Evolutionary conservation across 2,113 vertebrate species (phyloP), one percentile per base, ranked within the genome.

Genomic region (Prunella fulvescens): DNA sequence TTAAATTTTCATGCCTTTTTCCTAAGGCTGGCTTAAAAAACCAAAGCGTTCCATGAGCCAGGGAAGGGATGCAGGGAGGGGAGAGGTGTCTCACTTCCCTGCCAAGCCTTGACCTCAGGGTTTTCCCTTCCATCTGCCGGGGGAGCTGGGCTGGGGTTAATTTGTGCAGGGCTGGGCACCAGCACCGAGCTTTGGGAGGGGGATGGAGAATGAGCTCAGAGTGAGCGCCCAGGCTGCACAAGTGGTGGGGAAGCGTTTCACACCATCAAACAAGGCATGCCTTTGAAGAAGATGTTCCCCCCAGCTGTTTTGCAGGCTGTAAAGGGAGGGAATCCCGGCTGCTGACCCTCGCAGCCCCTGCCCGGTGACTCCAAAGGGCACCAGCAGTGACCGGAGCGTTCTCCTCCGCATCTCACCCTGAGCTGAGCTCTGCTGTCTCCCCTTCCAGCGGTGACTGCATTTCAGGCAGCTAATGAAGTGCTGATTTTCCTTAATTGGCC

Each of bases 401-500:
- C 57, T 47, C 14, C 81, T 45, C 40, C 0, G 3, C 12, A 37
- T 37, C 9, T 37, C 37, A 37, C 37, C 37, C 37, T 4, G 42
- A 12, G 88, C 88, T n/a, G 72, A 56, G 86, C 92, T 37, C 80
- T 26, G 56, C 93, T 19, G 65, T 10, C 84, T 87, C 88, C 51
- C 48, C 6, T 66, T 60, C 61, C 84, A 56, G 93, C 1, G 1
- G 71, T 37, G 86, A 42, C 88, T 88, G 86, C 91, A 6, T 95
- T 94, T 93, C 94, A 93, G 94, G 86, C 47, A 74, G 47, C 56
- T 93, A 93, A 94, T 86, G 94, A 96, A 96, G 92, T 29, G 91
- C 91, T 88, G 94, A 91, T 93, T 94, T 92, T 47, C 92, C 78
- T 83, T 93, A 93, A 96, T 90, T 95, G 88, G 76, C 54, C 86